Evolutionary conservation across 2,113 vertebrate genomes (phyloP), one percentile per base, ranked within the genome.

Genomic region (Pantherophis guttatus): DNA sequence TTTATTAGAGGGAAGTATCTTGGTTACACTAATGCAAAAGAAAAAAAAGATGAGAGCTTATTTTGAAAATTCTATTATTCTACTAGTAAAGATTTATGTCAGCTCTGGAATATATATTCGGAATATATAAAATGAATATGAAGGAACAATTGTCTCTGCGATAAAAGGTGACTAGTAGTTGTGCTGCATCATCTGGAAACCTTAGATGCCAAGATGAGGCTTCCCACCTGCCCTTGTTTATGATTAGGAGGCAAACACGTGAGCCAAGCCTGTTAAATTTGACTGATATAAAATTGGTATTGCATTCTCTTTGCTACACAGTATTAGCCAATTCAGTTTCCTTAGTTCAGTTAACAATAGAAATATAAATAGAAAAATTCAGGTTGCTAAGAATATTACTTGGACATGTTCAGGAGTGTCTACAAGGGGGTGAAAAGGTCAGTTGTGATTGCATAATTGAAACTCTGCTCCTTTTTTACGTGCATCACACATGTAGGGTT

Each of bases 331-430:
- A 26, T 24, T 89, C 0, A 15, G 94, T 95, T 91, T 91, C 54
- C 92, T 94, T 90, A 86, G 65, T 90, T 94, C 91, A 93, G 52
- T 94, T 54, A 91, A 6, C 39, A 21, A 90, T 44, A 23, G 94
- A 95, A 94, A 17, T 92, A 91, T 59, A 9, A 96, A 96, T 95
- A 29, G 33, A 94, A 87, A 13, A 95, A 94, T 4, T 53, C 75
- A 87, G 90, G 52, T 0, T 75, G 13, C 70, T 75, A 75, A 75
- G 70, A 39, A 75, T 29, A 65, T 39, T 81, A 81, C 6, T 81
- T 33, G n/a, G n/a, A 8, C 70, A 81, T 81, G 62, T 29, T 65
- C 62, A 65, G 62, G 62, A n/a, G 62, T 65, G n/a, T 39, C n/a
- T 15, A 75, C 15, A 33, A 33, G 6, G n/a, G n/a, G 13, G 13